These are phyloP conservation scores for Macrophya alboannulata DNA, from an alignment of 2,888 invertebrate genomes.

Conservation along the genomic window DNA sequence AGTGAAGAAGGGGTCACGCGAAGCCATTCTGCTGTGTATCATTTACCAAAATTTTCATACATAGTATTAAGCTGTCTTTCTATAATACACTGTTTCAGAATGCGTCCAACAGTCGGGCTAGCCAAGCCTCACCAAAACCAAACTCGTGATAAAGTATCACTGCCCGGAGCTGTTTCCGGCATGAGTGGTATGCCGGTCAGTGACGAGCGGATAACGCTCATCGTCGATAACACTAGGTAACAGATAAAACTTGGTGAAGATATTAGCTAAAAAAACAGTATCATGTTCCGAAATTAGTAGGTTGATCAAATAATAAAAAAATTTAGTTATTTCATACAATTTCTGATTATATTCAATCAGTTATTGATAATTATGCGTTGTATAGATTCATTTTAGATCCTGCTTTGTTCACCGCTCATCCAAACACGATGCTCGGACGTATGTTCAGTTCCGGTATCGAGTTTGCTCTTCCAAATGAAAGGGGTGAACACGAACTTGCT, in stretches of 20 bases:
- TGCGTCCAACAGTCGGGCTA: constrained; percentile 72
- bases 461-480: constrained; percentile 96
- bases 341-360: not conserved
- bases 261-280: not conserved
- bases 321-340: not conserved
- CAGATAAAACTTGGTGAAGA: not conserved
- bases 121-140: constrained; percentile 74
- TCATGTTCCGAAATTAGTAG: not conserved
- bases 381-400: constrained; percentile 93
- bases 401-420: constrained; percentile 95
- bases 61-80: constrained; percentile 40
- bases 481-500: constrained; percentile 98
- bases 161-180: constrained; percentile 76
- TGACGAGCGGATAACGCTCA: constrained; percentile 93
- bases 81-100: constrained; percentile 68
- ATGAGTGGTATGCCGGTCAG: constrained; percentile 80
- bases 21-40: constrained; percentile 52
- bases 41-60: not conserved
- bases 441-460: constrained; percentile 97
- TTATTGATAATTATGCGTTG: not conserved
- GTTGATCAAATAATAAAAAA: too few relatives aligned
- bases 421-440: constrained; percentile 99
- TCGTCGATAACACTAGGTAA: constrained; percentile 96
- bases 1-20: constrained; percentile 27
- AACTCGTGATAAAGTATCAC: constrained; percentile 74